These are phyloP conservation scores for Drosophila greeni DNA, from an alignment of 2,888 invertebrate species.

Conservation along the genomic window DNA sequence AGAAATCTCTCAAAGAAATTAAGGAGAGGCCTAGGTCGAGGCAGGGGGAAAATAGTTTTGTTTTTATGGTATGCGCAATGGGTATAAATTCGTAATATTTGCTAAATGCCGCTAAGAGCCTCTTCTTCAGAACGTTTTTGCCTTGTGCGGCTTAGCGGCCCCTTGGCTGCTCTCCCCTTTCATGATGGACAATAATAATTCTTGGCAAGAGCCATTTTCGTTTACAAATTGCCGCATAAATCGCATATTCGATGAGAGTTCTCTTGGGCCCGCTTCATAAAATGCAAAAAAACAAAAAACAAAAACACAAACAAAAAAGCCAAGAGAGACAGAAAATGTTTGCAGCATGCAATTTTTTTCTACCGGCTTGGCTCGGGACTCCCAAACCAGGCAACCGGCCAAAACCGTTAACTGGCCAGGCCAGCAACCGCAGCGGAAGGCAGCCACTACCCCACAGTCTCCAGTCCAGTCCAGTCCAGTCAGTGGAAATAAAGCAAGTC, in stretches of 20 bases:
- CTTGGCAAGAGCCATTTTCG: slow-evolving; percentile 74
- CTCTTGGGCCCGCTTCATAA: slow-evolving; percentile 48
- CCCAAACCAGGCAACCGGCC: slow-evolving; percentile 51
- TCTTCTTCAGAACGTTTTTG: slow-evolving; percentile 34
- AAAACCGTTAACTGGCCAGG: slow-evolving; percentile 66
- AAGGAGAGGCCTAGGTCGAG: slow-evolving; percentile 12
- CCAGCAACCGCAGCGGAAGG: slow-evolving; percentile 29
- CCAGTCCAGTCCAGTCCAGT: slow-evolving; percentile 36
- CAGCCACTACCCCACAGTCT: slow-evolving; percentile 3
- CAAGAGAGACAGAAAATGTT: slow-evolving; percentile 16
- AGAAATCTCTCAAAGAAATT: slow-evolving; percentile 7
- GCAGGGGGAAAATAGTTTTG: slow-evolving; percentile 26
- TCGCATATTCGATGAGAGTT: slow-evolving; percentile 73
- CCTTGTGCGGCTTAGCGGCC: slow-evolving; percentile 29
- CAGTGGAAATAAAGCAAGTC: slow-evolving; percentile 68
- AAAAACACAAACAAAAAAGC: not conserved
- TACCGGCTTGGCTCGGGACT: slow-evolving; percentile 18
- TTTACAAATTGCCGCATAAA: slow-evolving; percentile 74
- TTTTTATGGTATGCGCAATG: slow-evolving; percentile 57
- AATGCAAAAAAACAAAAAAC: slow-evolving; percentile 46
- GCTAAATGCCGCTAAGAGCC: slow-evolving; percentile 66
- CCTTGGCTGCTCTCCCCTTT: slow-evolving; percentile 31
- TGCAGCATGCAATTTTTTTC: slow-evolving; percentile 50
- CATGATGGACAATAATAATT: slow-evolving; percentile 73
- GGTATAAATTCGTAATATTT: slow-evolving; percentile 61